Evolutionary conservation across 2,888 invertebrate species (phyloP).

Genomic region (Polymixis lichenea): DNA sequence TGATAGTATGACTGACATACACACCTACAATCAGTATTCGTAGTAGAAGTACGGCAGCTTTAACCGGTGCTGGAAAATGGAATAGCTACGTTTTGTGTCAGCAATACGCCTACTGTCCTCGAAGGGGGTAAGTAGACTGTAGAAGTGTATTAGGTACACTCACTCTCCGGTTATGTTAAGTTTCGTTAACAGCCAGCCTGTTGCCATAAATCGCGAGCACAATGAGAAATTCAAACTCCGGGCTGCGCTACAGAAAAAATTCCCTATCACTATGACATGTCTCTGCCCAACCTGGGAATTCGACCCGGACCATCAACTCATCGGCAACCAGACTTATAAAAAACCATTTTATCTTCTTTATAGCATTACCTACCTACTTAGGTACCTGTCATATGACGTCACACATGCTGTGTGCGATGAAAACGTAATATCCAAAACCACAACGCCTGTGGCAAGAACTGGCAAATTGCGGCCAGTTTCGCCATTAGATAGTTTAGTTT

Average conservation of each 20-base stretch:
- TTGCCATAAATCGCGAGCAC: neutral
- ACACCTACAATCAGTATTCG: neutral
- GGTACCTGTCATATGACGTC: neutral
- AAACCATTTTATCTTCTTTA: neutral
- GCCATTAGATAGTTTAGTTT: conserved; percentile 18
- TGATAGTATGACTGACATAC: conserved; percentile 25
- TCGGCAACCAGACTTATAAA: neutral
- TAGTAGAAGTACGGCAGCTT: neutral
- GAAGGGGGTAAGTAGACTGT: too few relatives aligned
- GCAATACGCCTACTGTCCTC: too few relatives aligned
- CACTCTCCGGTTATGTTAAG: too few relatives aligned
- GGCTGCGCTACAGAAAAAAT: neutral
- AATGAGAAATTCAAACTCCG: neutral
- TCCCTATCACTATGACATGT: neutral
- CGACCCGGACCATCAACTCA: neutral
- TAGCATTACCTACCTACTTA: too few relatives aligned
- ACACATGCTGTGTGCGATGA: neutral
- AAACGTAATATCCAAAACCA: neutral
- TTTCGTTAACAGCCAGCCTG: too few relatives aligned
- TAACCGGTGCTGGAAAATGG: neutral
- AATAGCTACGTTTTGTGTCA: neutral
- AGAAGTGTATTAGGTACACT: too few relatives aligned
- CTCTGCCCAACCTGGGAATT: neutral
- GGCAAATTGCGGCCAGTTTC: neutral
- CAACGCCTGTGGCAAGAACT: conserved; percentile 19